Evolutionary conservation across 1,140 invertebrate species (phyloP).

Genomic region (Drosophila suzukii): DNA sequence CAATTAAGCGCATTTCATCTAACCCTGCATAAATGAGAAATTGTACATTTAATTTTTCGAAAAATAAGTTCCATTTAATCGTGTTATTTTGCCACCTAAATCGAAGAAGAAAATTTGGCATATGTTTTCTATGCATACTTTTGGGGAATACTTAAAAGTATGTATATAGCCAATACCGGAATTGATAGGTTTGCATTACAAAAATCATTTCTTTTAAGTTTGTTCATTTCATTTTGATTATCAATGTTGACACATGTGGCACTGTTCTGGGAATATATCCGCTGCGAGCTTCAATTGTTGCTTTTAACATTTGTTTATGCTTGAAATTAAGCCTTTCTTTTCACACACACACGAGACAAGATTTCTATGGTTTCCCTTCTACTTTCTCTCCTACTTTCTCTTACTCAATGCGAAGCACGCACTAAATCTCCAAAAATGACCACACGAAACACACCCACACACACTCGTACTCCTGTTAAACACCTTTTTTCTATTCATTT

Average conservation of each 20-base stretch:
- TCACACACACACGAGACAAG: constrained; percentile 40
- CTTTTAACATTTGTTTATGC: constrained; percentile 44
- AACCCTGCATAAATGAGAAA: constrained; percentile 8
- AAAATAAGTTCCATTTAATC: background rate
- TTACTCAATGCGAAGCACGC: constrained; percentile 66
- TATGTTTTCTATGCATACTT: constrained; percentile 24
- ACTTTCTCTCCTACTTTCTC: constrained; percentile 40
- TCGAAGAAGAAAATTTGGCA: background rate
- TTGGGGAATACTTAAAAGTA: constrained; percentile 35
- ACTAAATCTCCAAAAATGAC: constrained; percentile 52
- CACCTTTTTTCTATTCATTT: constrained; percentile 70
- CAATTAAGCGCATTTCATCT: constrained; percentile 33
- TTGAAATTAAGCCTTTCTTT: constrained; percentile 62
- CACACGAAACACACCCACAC: constrained; percentile 35
- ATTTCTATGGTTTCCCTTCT: constrained; percentile 64
- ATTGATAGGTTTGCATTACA: constrained; percentile 17
- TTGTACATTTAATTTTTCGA: background rate
- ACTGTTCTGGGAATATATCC: constrained; percentile 41
- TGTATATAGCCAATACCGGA: constrained; percentile 21
- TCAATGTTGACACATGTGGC: constrained; percentile 37
- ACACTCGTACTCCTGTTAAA: constrained; percentile 41
- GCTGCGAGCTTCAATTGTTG: constrained; percentile 53
- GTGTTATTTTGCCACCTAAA: constrained; percentile 14
- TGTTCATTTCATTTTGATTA: constrained; percentile 12
- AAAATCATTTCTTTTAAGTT: constrained; percentile 26